Base-by-base conservation (phyloP, 1,140 invertebrate species). In the Rhizoglyphus robini region DNA sequence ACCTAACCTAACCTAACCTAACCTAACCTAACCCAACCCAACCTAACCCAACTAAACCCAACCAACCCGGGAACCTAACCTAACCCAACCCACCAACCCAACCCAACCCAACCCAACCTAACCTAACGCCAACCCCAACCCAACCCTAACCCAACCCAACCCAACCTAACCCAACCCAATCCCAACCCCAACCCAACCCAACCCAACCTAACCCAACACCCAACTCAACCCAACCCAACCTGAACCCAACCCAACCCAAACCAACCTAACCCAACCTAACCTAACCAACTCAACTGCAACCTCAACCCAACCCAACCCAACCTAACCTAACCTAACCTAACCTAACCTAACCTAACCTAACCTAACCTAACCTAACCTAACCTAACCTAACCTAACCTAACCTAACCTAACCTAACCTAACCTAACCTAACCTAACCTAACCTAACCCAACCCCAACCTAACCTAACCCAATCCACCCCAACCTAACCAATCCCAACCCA, bases 181-280 rank as follows among this genome's bases (percentile, higher is more conserved):
- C n/a, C n/a, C n/a, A n/a, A n/a, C n/a, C n/a, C n/a, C n/a, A n/a
- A n/a, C n/a, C n/a, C n/a, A n/a, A n/a, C n/a, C n/a, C n/a, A n/a
- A n/a, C n/a, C n/a, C n/a, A n/a, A n/a, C n/a, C n/a, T n/a, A n/a
- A n/a, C n/a, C n/a, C n/a, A n/a, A n/a, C n/a, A n/a, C n/a, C 71
- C 69, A 73, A 73, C 72, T 69, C 68, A 71, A 73, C 72, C 70
- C 68, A 73, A 72, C 72, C 67, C 68, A 71, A 71, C 69, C 71
- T 65, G 65, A 70, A 59, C 69, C 65, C 68, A 72, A 68, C 70
- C 68, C n/a, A n/a, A n/a, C n/a, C n/a, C n/a, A n/a, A n/a, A n/a
- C n/a, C n/a, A n/a, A n/a, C n/a, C n/a, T n/a, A 71, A 71, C 71
- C 71, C 66, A 71, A 71, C 69, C 63, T 67, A 58, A 70, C 69